Conservation (phyloP, 1,140 invertebrate genomes). For the Pseudomyrmex gracilis region DNA sequence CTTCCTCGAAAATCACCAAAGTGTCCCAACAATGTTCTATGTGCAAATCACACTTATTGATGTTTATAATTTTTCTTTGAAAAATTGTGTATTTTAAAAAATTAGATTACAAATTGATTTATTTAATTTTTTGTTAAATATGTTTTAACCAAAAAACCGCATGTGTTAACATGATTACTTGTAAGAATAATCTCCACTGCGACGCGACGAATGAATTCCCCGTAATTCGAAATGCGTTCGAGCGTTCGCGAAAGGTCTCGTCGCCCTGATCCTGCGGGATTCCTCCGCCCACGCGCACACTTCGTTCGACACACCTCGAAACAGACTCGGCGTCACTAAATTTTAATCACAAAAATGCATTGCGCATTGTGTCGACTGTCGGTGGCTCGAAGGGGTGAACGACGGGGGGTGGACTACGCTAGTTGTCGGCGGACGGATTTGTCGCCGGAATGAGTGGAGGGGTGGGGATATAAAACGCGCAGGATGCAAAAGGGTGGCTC, state of each 20-base stretch:
- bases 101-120: no score
- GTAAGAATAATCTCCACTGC: neutral
- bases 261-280: constrained; percentile 7
- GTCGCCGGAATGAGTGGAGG: neutral
- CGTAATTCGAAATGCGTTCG: neutral
- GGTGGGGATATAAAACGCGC: constrained; percentile 51
- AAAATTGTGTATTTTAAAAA: neutral
- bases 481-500: constrained; percentile 53
- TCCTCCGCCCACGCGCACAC: neutral
- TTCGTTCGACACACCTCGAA: neutral
- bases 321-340: constrained; percentile 70
- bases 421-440: constrained; percentile 58
- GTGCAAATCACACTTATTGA: neutral
- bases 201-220: constrained; percentile 11
- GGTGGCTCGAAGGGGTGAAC: constrained; percentile 50
- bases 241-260: constrained; percentile 1
- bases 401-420: constrained; percentile 44
- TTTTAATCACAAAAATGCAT: constrained; percentile 83
- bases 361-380: constrained; percentile 74
- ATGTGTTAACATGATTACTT: neutral
- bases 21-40: neutral
- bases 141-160: no score
- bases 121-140: no score
- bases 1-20: neutral
- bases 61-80: neutral